Evolutionary conservation across 2,797 vertebrate genomes (phyloP), one percentile per base, ranked within the genome.

Genomic region (Siniperca scherzeri): DNA sequence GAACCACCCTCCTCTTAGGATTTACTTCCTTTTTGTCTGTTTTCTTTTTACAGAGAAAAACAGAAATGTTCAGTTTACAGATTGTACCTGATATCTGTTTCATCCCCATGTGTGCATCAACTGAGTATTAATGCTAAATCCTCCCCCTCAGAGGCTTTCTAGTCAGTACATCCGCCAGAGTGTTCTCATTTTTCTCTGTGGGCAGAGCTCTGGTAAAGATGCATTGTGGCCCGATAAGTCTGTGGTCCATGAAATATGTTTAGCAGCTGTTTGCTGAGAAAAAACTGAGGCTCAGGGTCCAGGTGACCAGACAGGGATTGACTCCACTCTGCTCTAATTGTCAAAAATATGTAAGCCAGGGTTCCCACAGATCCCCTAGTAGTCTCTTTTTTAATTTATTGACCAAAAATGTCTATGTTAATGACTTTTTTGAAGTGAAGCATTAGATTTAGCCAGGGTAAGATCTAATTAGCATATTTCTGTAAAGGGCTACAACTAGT

Each of bases 231-330:
- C 76, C 0, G 66, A 84, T 74, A 77, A 55, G 74, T 72, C 68
- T 86, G 74, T 76, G 78, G 74, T 89, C 46, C 84, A 89, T 88
- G 87, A 93, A 94, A 94, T 94, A 88, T 93, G 89, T 93, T 92
- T 75, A 89, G 90, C 94, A 94, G 93, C 92, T 94, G 93, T 94
- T 80, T 77, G 78, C 72, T 62, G 75, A 92, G 86, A 75, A 30
- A 30, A 30, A 30, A 30, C 30, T 30, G 30, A 30, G 30, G 30
- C 30, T 30, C 30, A 30, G 30, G 30, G 30, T 30, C 30, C 30
- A 74, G 46, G 71, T 84, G 81, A 81, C 48, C 79, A 42, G 66
- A 53, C 40, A 27, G 70, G 3, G 57, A 69, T 27, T 30, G 16
- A 76, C 56, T 69, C 13, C 25, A 44, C 38, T 67, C 33, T 44